Evolutionary conservation across 1,140 invertebrate genomes (phyloP), one percentile per base, ranked within the genome.

Genomic region (Brachionus angularis): DNA sequence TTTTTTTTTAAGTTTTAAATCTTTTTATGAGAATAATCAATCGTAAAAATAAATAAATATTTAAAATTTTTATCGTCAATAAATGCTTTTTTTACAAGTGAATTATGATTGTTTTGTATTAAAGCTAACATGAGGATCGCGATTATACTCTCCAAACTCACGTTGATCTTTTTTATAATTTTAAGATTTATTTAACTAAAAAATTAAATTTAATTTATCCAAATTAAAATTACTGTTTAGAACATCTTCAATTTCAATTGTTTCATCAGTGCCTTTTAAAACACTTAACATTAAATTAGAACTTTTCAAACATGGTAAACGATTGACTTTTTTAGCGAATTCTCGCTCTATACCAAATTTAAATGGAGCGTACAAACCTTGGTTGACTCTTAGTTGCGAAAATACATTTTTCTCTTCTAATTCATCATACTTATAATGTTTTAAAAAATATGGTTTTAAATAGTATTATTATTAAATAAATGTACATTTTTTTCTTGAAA

Each of bases 401-500:
- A 67, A 12, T 3, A 21, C 3, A 18, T 46, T 47, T 34, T 67
- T 50, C 23, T 67, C 62, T 49, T 47, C 5, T 14, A 46, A 36
- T 50, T 67, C 47, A 3, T 10, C 1, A 5, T 33, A 50, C 62
- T 67, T 33, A 14, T 21, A 16, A 44, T 5, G n/a, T 36, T 61
- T 21, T 25, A 27, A 12, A 29, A n/a, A 27, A 39, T 39, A 58
- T 14, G 8, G 10, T 25, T n/a, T 25, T 25, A 16, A 8, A 25
- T 23, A 39, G 12, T 39, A 39, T 14, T 23, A 23, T 42, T 18
- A 58, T 29, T 1, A 4, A 44, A 25, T 25, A 21, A 14, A 1
- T 47, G n/a, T 67, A 67, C 62, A 36, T 67, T 67, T 31, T 67
- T 67, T 50, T 67, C 42, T 31, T 50, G 42, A 14, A 34, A 33